A percentile compares a stretch with the other conserved stretches of the same genome.
Conservation (phyloP, 2,113 vertebrate genomes). For the Neoarius graeffei region DNA sequence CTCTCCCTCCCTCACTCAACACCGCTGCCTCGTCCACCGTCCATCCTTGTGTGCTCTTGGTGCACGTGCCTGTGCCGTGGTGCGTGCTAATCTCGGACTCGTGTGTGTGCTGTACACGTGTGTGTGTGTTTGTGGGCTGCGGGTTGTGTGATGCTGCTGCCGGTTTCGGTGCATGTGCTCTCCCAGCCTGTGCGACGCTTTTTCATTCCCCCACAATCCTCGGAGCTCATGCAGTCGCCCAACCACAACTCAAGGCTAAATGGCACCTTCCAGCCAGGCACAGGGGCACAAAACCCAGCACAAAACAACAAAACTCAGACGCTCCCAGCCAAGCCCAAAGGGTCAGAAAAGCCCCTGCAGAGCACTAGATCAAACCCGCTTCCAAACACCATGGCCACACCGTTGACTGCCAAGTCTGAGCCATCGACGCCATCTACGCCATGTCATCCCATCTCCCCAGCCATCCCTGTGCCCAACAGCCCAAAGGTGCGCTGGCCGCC, state of each 20-base stretch:
- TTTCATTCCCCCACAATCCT: slow-evolving; percentile 86
- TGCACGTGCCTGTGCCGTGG: slow-evolving; percentile 42
- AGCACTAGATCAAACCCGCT: slow-evolving; percentile 90
- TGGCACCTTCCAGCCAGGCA: slow-evolving; percentile 84
- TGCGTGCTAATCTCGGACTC: slow-evolving; percentile 36
- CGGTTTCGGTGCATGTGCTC: slow-evolving; percentile 75
- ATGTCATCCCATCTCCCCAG: slow-evolving; percentile 67
- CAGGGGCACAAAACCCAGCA: slow-evolving; percentile 70
- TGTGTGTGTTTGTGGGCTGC: slow-evolving; percentile 49
- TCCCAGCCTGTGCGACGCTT: slow-evolving; percentile 90
- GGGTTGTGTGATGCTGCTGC: slow-evolving; percentile 55
- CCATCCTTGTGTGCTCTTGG: slow-evolving; percentile 36
- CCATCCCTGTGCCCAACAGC: slow-evolving; percentile 66
- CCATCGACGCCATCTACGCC: slow-evolving; percentile 74
- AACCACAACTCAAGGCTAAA: slow-evolving; percentile 80
- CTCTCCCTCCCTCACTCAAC: slow-evolving; percentile 67
- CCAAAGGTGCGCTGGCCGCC: slow-evolving; percentile 74
- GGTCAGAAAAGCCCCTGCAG: slow-evolving; percentile 88
- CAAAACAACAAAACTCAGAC: slow-evolving; percentile 95
- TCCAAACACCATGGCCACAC: slow-evolving; percentile 71
- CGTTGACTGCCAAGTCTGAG: slow-evolving; percentile 70
- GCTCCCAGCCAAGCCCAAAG: slow-evolving; percentile 91
- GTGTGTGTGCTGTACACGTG: slow-evolving; percentile 42
- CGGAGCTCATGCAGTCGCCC: slow-evolving; percentile 81
- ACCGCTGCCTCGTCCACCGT: slow-evolving; percentile 56